These are phyloP conservation scores for Melanotaenia maccullochi DNA, from an alignment of 2,797 vertebrate genomes.

Conservation along the genomic window DNA sequence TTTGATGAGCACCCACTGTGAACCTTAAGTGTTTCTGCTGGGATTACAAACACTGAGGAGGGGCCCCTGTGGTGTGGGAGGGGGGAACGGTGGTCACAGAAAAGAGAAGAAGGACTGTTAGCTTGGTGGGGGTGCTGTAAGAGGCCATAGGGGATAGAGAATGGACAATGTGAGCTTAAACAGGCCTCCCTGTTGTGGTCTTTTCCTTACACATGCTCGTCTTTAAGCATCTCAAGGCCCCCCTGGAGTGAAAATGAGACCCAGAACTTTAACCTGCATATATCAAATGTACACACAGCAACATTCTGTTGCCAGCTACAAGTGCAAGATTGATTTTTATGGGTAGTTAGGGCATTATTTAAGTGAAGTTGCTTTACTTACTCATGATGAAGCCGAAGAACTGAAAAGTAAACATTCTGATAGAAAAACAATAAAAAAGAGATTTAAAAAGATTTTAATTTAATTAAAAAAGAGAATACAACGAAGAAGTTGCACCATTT, in stretches of 20 bases:
- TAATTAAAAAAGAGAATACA: constrained; percentile 47
- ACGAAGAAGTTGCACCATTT: constrained; percentile 76
- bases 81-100: constrained; percentile 71
- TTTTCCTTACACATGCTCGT: constrained; percentile 78
- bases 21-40: constrained; percentile 99
- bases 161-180: constrained; percentile 84
- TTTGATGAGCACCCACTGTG: constrained; percentile 99
- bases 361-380: constrained; percentile 1
- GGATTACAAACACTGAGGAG: constrained; percentile 98
- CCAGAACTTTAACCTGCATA: constrained; percentile 75
- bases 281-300: constrained; percentile 39
- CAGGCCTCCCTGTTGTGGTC: constrained; percentile 74
- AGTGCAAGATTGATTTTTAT: constrained; percentile 8
- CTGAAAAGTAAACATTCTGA: neutral
- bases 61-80: constrained; percentile 76
- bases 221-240: constrained; percentile 79
- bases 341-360: constrained; percentile 8
- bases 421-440: neutral
- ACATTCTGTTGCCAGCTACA: constrained; percentile 22
- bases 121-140: constrained; percentile 78
- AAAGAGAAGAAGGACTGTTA: constrained; percentile 74
- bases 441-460: constrained; percentile 25
- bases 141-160: constrained; percentile 69
- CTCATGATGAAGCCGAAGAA: neutral
- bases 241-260: constrained; percentile 78